Conservation (phyloP, 2,797 vertebrate genomes). For the Astyanax mexicanus region DNA sequence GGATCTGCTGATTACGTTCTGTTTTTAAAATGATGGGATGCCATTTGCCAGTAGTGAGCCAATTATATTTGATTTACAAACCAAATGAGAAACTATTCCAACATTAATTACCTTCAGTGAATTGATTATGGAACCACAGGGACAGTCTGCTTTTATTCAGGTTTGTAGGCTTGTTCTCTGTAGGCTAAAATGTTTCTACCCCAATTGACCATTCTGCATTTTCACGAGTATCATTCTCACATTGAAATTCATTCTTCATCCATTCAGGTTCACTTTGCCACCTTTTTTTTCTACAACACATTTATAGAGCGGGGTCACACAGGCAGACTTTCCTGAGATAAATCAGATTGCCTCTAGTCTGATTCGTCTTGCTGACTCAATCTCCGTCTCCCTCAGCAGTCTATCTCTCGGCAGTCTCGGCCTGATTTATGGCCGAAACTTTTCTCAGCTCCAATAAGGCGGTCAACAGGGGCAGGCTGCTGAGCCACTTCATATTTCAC, state of each 20-base stretch:
- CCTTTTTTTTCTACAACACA: not conserved
- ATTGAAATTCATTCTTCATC: not conserved
- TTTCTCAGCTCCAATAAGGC: slow-evolving; percentile 34
- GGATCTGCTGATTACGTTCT: not conserved
- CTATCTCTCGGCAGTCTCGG: not conserved
- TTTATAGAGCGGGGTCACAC: slow-evolving; percentile 10
- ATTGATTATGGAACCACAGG: not conserved
- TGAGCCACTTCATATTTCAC: slow-evolving; percentile 24
- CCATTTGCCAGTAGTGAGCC: not conserved
- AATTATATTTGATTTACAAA: not conserved
- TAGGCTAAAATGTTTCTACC: too few relatives aligned
- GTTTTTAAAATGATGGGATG: not conserved
- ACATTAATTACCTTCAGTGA: not conserved
- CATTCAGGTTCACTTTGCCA: not conserved
- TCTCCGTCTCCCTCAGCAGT: slow-evolving; percentile 24
- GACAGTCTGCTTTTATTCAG: not conserved
- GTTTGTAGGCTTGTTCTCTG: too few relatives aligned
- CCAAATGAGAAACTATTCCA: not conserved
- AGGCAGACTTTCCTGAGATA: slow-evolving; percentile 11
- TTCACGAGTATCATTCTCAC: not conserved
- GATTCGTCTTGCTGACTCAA: slow-evolving; percentile 29
- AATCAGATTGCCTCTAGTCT: slow-evolving; percentile 16
- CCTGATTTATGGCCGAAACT: slow-evolving; percentile 31
- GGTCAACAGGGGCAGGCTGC: not conserved
- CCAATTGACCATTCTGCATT: not conserved